Conservation (phyloP, 2,888 invertebrate species). For the Cordilura impudica region DNA sequence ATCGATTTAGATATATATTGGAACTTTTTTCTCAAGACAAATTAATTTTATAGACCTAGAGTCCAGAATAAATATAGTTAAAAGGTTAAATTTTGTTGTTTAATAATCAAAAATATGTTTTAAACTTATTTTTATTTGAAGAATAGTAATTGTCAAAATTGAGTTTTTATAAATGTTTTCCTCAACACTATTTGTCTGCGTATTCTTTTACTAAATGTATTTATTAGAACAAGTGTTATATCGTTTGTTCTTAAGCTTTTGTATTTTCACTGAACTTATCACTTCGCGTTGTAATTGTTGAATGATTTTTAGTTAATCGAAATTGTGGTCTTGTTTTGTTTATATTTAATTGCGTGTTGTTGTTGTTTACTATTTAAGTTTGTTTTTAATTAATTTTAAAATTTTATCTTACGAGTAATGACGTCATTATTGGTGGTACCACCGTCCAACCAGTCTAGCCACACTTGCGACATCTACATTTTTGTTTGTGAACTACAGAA, state of each 20-base stretch:
- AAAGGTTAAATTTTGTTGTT: not conserved
- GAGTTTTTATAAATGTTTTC: not conserved
- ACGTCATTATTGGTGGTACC: slow-evolving; percentile 32
- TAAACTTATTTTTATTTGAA: not conserved
- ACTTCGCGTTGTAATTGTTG: slow-evolving; percentile 64
- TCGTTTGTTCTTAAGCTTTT: slow-evolving; percentile 4
- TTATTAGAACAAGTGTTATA: not conserved
- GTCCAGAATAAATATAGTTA: not conserved
- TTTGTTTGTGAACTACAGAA: too few species aligned
- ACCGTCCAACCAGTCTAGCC: too few species aligned
- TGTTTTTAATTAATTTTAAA: slow-evolving; percentile 32
- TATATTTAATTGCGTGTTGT: slow-evolving; percentile 29
- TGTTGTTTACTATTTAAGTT: slow-evolving; percentile 52
- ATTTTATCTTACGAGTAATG: slow-evolving; percentile 57
- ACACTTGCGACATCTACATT: too few species aligned
- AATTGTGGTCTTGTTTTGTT: slow-evolving; percentile 45
- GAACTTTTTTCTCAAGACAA: slow-evolving; percentile 16
- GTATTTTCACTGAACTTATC: slow-evolving; percentile 61
- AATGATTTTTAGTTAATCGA: slow-evolving; percentile 52
- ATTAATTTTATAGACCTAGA: not conserved
- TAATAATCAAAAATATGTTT: not conserved
- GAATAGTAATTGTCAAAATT: not conserved
- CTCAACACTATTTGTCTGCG: not conserved
- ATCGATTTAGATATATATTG: not conserved
- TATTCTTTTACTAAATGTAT: not conserved